Conservation (phyloP, 2,113 vertebrate species). For the Tetrax tetrax region DNA sequence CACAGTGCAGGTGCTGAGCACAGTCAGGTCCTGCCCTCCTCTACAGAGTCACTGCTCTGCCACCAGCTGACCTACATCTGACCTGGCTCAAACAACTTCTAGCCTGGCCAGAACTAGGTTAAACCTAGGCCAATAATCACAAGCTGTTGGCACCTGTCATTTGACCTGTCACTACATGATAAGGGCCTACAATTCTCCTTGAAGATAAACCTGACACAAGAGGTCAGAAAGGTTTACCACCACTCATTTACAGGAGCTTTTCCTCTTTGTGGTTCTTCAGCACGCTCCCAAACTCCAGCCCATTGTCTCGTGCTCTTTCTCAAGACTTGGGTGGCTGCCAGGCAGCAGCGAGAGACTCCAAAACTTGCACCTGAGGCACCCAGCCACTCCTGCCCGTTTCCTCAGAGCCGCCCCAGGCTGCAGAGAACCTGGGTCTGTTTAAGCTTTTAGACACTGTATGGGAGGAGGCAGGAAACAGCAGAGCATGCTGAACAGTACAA, state of each 20-base stretch:
- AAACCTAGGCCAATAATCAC: constrained; percentile 4
- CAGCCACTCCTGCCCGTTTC: background rate
- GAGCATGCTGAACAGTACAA: fast-evolving
- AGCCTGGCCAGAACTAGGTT: background rate
- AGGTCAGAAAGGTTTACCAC: background rate
- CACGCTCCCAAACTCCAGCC: fast-evolving
- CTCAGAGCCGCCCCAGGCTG: background rate
- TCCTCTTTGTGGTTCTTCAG: background rate
- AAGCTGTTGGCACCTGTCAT: background rate
- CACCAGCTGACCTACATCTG: background rate
- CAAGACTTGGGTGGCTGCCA: constrained; percentile 19
- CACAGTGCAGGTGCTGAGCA: background rate
- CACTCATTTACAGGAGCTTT: background rate
- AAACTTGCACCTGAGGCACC: constrained; percentile 6
- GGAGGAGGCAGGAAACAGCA: background rate
- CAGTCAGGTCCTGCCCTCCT: background rate
- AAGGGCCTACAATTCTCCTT: background rate
- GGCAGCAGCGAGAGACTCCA: background rate
- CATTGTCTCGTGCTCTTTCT: background rate
- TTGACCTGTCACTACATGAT: background rate
- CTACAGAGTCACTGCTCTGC: background rate
- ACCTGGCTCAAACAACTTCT: background rate
- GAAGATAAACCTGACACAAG: background rate
- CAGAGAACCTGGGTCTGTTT: background rate
- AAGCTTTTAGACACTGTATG: background rate